Evolutionary conservation across 2,888 invertebrate genomes (phyloP).

Genomic region (Brachyptera putata): DNA sequence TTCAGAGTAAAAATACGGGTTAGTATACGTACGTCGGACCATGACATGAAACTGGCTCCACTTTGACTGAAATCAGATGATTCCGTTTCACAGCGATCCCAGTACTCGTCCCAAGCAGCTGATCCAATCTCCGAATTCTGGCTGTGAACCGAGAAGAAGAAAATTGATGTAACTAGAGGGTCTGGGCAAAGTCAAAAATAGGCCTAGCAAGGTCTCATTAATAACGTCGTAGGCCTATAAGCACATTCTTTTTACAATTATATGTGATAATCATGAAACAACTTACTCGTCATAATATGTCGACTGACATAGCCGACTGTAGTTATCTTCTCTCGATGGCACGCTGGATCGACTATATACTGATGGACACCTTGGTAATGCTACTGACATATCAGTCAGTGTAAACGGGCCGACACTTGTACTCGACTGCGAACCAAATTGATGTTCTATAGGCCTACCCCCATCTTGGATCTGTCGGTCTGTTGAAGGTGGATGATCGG

Average conservation of each 20-base stretch:
- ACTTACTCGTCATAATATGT: too few species aligned
- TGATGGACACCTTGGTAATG: not conserved
- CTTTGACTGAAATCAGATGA: slow-evolving; percentile 29
- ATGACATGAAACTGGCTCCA: slow-evolving; percentile 31
- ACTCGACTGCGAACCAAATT: too few species aligned
- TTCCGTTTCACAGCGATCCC: slow-evolving; percentile 20
- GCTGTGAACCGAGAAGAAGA: not conserved
- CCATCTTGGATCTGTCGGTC: too few species aligned
- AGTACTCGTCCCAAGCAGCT: slow-evolving; percentile 12
- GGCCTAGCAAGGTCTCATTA: too few species aligned
- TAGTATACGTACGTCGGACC: slow-evolving; percentile 30
- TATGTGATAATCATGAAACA: too few species aligned
- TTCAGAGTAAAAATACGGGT: not conserved
- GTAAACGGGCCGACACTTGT: not conserved
- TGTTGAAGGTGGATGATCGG: not conserved
- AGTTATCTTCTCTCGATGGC: not conserved
- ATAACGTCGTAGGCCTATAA: too few species aligned
- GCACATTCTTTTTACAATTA: too few species aligned
- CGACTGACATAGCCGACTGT: too few species aligned
- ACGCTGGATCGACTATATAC: not conserved
- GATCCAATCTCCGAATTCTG: slow-evolving; percentile 22
- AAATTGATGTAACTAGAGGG: too few species aligned
- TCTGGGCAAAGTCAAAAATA: too few species aligned
- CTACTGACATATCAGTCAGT: not conserved
- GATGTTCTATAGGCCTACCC: too few species aligned